Evolutionary conservation across 1,140 invertebrate species (phyloP), one percentile per base, ranked within the genome.

Genomic region (Musca domestica): DNA sequence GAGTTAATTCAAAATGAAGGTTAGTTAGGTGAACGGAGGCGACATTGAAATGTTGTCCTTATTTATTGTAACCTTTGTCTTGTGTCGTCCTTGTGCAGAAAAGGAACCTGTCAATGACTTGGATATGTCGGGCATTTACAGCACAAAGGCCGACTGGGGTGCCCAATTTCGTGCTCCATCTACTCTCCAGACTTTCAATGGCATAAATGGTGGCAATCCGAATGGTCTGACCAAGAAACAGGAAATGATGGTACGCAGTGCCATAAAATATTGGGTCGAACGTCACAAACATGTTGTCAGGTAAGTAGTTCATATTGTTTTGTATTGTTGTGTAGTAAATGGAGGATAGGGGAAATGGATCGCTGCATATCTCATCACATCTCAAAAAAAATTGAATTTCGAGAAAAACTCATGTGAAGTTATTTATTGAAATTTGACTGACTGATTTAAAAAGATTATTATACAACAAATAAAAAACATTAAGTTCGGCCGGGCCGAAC

Each of bases 191-290:
- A 87, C 83, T 22, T 88, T 89, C 72, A 81, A 78, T 51, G 71
- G 70, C 15, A 67, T 69, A 4, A 73, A 73, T 49, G 85, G 84
- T 5, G 84, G 81, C 65, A 90, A 90, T 67, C 91, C 91, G 0
- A 93, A 93, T 74, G 91, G 90, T 0, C 80, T 94, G 22, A 90
- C 89, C 1, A 90, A 90, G 74, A 93, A 93, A 74, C 91, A 93
- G 78, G 91, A 93, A 76, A 86, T 92, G 81, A 83, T 92, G 74
- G 91, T 92, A 1, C 84, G 91, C 72, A 92, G 91, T 30, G 91
- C 91, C 49, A 94, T 93, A 67, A 93, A 93, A 73, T 93, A 94
- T 74, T 94, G 92, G 92, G 92, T 94, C 2, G 92, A 94, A 75
- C 82, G 91, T 51, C 92, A 94, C 77, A 94, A 93, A 76, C 91